Evolutionary conservation across 37 sponge, comb jelly and placozoan genomes (phyloP), one percentile per base, ranked within the genome.

Genomic region (Tethya wilhelma): DNA sequence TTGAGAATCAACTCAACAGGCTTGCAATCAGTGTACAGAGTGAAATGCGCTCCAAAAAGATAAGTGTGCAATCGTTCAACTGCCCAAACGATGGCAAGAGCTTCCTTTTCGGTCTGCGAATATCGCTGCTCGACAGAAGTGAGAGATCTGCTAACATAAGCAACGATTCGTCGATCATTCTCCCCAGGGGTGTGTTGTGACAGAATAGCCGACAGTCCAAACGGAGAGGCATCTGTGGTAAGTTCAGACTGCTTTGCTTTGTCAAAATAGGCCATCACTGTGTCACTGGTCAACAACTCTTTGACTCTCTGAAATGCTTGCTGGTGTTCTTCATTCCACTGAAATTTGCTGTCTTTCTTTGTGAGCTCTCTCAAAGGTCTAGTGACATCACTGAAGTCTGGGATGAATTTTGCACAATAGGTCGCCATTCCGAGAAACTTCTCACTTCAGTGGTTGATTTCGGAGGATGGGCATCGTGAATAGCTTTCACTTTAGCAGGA

Each of bases 31-130:
- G 77, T 84, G 30, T 66, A 20, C 44, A 84, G 55, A 20, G 33
- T 63, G 64, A 91, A 91, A 11, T 72, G 49, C 30, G 77, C 25
- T 23, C 88, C 92, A 83, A 70, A 91, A 19, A 91, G 63, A 70
- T 91, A 91, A 9, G 40, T 37, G 49, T 91, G 87, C 38, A 86
- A 72, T 49, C 56, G 58, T 41, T 78, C 65, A 7, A 77, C 38
- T 36, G 70, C 69, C 70, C 81, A 80, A 29, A 81, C 73, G 20
- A 81, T 71, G 44, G 82, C 82, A 12, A 81, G 46, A 2, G 72
- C 82, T 58, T 81, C 82, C 32, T 58, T 83, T 44, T 67, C 79
- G 2, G 76, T 75, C 70, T 84, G 77, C 2, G 71, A 84, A 31
- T 84, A 84, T 45, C 44, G 43, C 25, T 17, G 59, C 29, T 86